A percentile compares a stretch with the other conserved stretches of the same genome.
Evolutionary conservation across 1,140 invertebrate species (phyloP).

Genomic region (Venturia canescens): DNA sequence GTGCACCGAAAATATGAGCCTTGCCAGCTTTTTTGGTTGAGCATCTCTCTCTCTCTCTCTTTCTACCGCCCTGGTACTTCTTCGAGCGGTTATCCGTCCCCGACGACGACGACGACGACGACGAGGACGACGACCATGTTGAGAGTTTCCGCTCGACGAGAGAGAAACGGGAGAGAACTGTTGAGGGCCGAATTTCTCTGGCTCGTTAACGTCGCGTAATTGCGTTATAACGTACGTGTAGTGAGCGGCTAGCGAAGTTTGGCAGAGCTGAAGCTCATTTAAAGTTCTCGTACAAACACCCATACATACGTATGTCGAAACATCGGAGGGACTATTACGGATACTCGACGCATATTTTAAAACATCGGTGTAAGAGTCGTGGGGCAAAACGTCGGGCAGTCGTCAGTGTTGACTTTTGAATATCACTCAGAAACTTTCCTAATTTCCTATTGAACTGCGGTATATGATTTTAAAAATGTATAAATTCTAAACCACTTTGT

Average conservation of each 20-base stretch:
- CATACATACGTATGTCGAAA: not conserved
- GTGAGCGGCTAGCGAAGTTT: not conserved
- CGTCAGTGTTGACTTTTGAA: no score
- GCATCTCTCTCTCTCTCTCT: not conserved
- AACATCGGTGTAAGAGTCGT: not conserved
- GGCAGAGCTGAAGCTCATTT: not conserved
- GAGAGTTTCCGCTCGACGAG: conserved; percentile 1
- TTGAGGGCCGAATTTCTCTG: not conserved
- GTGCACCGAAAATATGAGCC: not conserved
- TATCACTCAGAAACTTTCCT: no score
- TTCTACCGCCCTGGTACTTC: not conserved
- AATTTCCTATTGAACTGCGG: no score
- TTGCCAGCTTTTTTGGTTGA: not conserved
- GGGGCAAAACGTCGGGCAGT: no score
- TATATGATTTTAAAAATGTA: no score
- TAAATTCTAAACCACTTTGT: no score
- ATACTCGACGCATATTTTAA: not conserved
- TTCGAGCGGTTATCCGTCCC: not conserved
- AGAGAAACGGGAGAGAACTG: not conserved
- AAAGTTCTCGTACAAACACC: not conserved
- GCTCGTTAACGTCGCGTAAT: conserved; percentile 1
- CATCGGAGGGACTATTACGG: no score
- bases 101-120: conserved; percentile 5
- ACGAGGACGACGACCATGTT: not conserved
- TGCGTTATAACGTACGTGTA: conserved; percentile 16